Base-by-base conservation (phyloP, 1,140 invertebrate species). In the Nylanderia fulva region DNA sequence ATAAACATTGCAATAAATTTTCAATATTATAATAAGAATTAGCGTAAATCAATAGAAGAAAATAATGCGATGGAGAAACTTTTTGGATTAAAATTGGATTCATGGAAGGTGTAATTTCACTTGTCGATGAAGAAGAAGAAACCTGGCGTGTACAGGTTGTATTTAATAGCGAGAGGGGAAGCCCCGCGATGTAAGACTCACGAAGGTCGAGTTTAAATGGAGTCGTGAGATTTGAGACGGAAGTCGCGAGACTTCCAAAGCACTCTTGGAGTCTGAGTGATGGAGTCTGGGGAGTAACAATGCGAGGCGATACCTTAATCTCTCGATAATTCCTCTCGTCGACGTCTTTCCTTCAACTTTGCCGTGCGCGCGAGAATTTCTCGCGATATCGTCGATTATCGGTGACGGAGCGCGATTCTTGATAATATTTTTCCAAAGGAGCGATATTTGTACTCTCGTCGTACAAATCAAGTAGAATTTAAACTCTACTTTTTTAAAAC, bases 261-360 rank as follows among this genome's bases (percentile, higher is more conserved):
- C 66, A 82, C 77, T 82, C n/a, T n/a, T n/a, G n/a, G n/a, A n/a
- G n/a, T n/a, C 71, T 58, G 77, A 82, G 77, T 45, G 77, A 82
- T 72, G 48, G 66, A 71, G 77, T 58, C 77, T 58, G 36, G 77
- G 77, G 66, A 82, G 52, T 58, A 82, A 82, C 77, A 82, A 82
- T 82, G 77, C 77, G 33, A 71, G 54, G 69, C 66, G 77, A 82
- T 82, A 82, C 66, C 66, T 72, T 82, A 82, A 82, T 72, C 77
- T 82, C 77, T 82, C 66, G 77, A 72, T 82, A 72, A 82, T 82
- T 82, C 54, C 3, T 33, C 66, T 72, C 64, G 77, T 58, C 54
- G 77, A 71, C 77, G 77, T 39, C 42, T 36, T 64, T 80, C 52
- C 64, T 58, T 80, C 77, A 39, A 80, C 36, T 80, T 80, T 45